These are phyloP conservation scores for Brachypalpus laphriformis DNA, from an alignment of 2,888 invertebrate species.

Conservation along the genomic window DNA sequence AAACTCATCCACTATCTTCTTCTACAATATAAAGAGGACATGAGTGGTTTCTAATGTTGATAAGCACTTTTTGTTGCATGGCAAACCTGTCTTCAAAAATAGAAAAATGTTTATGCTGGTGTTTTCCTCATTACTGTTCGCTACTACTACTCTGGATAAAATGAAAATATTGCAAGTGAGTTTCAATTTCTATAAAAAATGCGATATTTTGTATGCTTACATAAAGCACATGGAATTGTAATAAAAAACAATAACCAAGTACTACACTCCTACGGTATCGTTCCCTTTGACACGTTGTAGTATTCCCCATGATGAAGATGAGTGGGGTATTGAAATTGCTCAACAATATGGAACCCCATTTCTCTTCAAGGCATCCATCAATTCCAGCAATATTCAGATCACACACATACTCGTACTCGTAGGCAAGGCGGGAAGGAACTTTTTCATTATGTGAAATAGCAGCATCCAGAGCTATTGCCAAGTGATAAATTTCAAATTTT, in stretches of 20 bases:
- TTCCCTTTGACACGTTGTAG: not conserved
- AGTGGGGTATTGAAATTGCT: slow-evolving; percentile 59
- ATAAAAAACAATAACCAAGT: slow-evolving; percentile 10
- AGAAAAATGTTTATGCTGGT: not conserved
- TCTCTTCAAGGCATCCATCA: slow-evolving; percentile 46
- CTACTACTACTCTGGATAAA: not conserved
- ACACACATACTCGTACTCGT: not conserved
- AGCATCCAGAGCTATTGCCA: slow-evolving; percentile 31
- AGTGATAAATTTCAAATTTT: slow-evolving; percentile 64
- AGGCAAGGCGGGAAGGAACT: not conserved
- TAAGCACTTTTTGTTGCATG: too few relatives aligned
- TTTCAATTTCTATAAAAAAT: not conserved
- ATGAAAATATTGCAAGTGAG: not conserved
- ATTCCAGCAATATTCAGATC: slow-evolving; percentile 32
- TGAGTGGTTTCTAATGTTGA: too few relatives aligned
- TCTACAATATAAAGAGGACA: too few relatives aligned
- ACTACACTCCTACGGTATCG: not conserved
- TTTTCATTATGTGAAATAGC: slow-evolving; percentile 54
- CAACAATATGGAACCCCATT: slow-evolving; percentile 48
- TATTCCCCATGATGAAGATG: slow-evolving; percentile 48
- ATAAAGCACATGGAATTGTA: not conserved
- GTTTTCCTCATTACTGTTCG: not conserved
- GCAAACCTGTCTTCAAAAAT: too few relatives aligned
- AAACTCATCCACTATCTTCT: too few relatives aligned
- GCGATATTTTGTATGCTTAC: not conserved